Base-by-base conservation (phyloP, 2,888 invertebrate species). In the Cosmia trapezina region DNA sequence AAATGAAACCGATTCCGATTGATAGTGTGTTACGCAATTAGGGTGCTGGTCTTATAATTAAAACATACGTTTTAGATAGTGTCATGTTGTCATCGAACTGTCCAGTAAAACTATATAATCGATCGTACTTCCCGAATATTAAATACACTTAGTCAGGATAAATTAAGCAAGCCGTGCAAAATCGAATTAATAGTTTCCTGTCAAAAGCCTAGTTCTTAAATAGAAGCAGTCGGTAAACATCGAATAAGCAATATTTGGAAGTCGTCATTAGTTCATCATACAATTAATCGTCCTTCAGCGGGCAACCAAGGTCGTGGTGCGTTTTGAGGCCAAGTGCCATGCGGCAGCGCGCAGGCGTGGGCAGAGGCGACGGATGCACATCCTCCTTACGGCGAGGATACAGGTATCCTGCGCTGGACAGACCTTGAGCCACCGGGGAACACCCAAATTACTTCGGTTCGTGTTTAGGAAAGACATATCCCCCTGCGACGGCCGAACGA, bases 341-440 rank as follows among this genome's bases (percentile, higher is more conserved):
- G 65, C 49, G 43, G 47, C 61, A 49, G 56, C 70, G 61, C 59
- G 14, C 51, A 33, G 68, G 83, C 76, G 88, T 37, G 37, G 87
- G 91, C 84, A 45, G 78, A 87, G 86, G 19, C 87, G 92, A 86
- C 94, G 94, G 95, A 95, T 90, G 94, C 91, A 90, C 95, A 93
- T 96, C 95, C 95, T 95, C 90, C 89, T 95, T 94, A 95, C 86
- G 76, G 80, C 89, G 90, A 92, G 91, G 92, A 92, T 91, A 90
- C 92, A 92, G 92, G 92, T 92, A 93, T 94, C 94, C 93, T 91
- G 91, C 88, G 86, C 87, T 82, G 80, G 71, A 70, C 54, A 63
- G 76, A 76, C 85, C 83, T 84, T 83, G 85, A 45, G 56, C 54
- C 70, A 22, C 59, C 56, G 80, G 54, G 63, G 70, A 68, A 56